Conservation (phyloP, 2,888 invertebrate species). For the Petrolisthes cinctipes region DNA sequence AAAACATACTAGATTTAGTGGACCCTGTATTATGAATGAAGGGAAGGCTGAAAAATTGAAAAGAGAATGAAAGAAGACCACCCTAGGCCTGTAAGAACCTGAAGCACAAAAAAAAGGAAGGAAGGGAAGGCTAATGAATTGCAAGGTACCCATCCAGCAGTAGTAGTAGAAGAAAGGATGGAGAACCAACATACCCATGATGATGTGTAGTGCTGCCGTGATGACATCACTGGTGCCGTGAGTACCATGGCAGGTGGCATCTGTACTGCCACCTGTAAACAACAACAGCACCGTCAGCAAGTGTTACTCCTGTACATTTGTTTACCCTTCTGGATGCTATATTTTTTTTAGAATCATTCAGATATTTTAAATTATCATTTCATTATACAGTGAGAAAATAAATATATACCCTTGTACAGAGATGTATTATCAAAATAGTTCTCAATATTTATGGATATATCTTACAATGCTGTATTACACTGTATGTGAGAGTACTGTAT, state of each 20-base stretch:
- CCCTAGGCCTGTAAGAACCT: no score
- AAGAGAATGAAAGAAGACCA: no score
- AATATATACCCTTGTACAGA: not conserved
- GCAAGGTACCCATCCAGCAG: not conserved
- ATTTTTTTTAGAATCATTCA: not conserved
- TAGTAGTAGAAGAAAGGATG: not conserved
- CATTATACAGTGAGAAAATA: not conserved
- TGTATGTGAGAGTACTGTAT: no score
- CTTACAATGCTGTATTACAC: no score
- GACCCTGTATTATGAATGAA: no score
- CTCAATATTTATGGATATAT: no score
- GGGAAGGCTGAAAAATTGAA: no score
- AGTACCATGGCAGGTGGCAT: slow-evolving; percentile 83
- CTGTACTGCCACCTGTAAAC: slow-evolving; percentile 76
- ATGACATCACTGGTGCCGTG: slow-evolving; percentile 84
- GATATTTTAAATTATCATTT: not conserved
- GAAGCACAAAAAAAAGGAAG: not conserved
- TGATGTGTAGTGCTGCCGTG: slow-evolving; percentile 85
- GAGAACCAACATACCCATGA: slow-evolving; percentile 78
- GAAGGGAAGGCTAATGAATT: not conserved
- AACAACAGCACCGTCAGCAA: slow-evolving; percentile 14
- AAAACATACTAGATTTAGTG: no score
- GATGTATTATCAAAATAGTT: no score
- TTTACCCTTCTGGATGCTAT: not conserved
- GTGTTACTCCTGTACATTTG: not conserved